phyloP scores from a whole-genome alignment of 2,888 invertebrate genomes.

The Eledona agricola region DNA sequence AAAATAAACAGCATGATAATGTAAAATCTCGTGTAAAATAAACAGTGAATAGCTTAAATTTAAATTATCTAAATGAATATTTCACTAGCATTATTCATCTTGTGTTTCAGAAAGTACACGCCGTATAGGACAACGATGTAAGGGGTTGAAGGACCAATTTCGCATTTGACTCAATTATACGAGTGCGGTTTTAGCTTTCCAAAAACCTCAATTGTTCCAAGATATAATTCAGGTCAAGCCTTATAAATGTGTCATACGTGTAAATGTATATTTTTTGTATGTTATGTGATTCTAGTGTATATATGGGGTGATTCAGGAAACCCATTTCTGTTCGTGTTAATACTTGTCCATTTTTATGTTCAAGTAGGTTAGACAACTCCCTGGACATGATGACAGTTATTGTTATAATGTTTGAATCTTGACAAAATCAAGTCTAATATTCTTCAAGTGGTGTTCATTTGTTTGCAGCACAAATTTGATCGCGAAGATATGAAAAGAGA shows the following conservation, averaged over 20 bases:
- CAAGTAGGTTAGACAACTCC: too few species aligned
- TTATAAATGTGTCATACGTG: slow-evolving; percentile 34
- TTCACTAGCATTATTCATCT: too few species aligned
- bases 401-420: slow-evolving; percentile 8
- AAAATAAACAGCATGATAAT: too few species aligned
- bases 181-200: slow-evolving; percentile 9
- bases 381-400: too few species aligned
- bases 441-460: slow-evolving; percentile 14
- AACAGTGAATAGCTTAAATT: too few species aligned
- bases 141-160: slow-evolving; percentile 28
- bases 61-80: too few species aligned
- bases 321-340: too few species aligned
- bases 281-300: slow-evolving; percentile 53
- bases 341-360: too few species aligned
- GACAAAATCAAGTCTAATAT: slow-evolving; percentile 4
- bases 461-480: slow-evolving; percentile 17
- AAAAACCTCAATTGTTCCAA: slow-evolving; percentile 14
- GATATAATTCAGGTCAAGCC: slow-evolving; percentile 30
- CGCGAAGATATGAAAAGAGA: background rate
- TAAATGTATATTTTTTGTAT: slow-evolving; percentile 40
- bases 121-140: slow-evolving; percentile 29
- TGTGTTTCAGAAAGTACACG: slow-evolving; percentile 32
- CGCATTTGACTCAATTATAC: slow-evolving; percentile 18
- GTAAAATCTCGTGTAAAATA: too few species aligned
- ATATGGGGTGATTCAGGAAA: slow-evolving; percentile 4